A percentile compares a stretch with the other conserved stretches of the same genome.
Evolutionary conservation across 2,797 vertebrate species (phyloP).

Genomic region (Chromis chromis): DNA sequence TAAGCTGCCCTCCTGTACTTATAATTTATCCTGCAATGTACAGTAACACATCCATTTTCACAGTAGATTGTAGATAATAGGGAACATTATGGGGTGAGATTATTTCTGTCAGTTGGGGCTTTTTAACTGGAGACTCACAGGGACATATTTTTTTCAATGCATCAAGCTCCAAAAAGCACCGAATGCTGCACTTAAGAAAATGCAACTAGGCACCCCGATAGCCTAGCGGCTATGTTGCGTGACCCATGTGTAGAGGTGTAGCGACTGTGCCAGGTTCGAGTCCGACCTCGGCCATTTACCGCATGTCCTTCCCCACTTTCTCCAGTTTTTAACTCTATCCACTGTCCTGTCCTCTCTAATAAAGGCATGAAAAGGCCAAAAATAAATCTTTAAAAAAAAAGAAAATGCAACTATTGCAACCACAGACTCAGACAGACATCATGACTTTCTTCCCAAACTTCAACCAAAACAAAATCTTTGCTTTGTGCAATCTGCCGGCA

Average conservation of each 20-base stretch:
- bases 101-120: constrained; percentile 24
- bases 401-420: background rate
- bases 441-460: constrained; percentile 2
- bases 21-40: constrained; percentile 21
- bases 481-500: background rate
- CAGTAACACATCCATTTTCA: constrained; percentile 30
- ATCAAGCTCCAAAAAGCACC: constrained; percentile 5
- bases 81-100: background rate
- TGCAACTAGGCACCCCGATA: no score
- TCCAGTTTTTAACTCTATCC: no score
- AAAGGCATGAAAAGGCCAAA: no score
- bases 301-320: no score
- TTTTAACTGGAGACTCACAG: constrained; percentile 16
- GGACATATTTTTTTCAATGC: constrained; percentile 6
- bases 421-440: background rate
- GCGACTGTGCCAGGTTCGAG: no score
- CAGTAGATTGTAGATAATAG: constrained; percentile 35
- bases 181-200: background rate
- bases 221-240: no score
- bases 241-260: no score
- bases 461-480: background rate
- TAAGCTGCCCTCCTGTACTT: background rate
- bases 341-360: no score
- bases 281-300: no score
- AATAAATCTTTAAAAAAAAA: no score